Evolutionary conservation across 1,140 invertebrate species (phyloP), one percentile per base, ranked within the genome.

Genomic region (Drosophila orena): DNA sequence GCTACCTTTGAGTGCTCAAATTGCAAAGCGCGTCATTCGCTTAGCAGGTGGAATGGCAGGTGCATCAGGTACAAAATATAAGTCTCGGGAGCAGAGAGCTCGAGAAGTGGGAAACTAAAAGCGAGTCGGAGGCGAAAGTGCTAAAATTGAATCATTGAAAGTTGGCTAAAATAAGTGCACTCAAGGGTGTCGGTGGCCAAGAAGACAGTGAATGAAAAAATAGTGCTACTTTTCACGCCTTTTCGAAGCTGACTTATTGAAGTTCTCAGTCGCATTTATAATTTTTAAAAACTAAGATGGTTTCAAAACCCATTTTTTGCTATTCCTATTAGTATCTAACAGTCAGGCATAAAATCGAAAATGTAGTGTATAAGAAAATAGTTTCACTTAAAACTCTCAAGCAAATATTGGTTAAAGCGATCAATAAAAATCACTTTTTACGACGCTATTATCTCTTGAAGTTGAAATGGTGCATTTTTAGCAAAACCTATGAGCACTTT

Each of bases 71-170:
- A 38, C 17, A 57, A 70, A 70, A 56, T 70, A 70, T 55, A 55
- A 52, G 27, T 12, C 42, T 14, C 17, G 17, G 7, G 17, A 12
- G 24, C n/a, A 30, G 24, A 49, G 46, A 27, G 46, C 46, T 49
- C 11, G 12, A 20, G 12, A 44, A 44, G 27, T 10, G 55, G 17
- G 17, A 3, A 37, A 27, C 40, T n/a, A 59, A 30, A 64, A 66
- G 43, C 1, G 44, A 62, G 43, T 22, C 15, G 4, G 12, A n/a
- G 44, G 40, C 43, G 46, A 65, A 68, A 68, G 64, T 70, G 68
- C 43, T 27, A 57, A 70, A 70, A 70, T 69, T 49, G 50, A 70
- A 70, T 70, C 70, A 49, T 46, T 57, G 27, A 57, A 70, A 49
- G 43, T 70, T 71, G 65, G 43, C 50, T n/a, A 24, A 37, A 69